phyloP scores from a whole-genome alignment of 1,140 invertebrate species.

The Drosophila kanapiae region DNA sequence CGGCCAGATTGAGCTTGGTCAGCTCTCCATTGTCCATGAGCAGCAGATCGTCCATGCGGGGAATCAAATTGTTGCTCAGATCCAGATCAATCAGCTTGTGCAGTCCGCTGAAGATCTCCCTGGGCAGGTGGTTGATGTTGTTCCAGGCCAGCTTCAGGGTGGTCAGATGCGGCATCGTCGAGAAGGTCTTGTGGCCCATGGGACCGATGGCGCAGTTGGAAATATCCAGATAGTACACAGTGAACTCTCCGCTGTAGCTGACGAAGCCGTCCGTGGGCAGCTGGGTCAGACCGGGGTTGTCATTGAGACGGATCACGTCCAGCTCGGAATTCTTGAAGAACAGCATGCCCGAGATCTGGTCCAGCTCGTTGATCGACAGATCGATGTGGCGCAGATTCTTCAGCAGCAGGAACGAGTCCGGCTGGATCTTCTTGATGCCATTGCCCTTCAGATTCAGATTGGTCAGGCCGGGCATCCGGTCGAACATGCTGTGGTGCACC shows the following conservation, averaged over 20 bases:
- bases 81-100: constrained; percentile 88
- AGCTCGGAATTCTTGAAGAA: constrained; percentile 89
- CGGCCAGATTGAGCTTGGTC: constrained; percentile 89
- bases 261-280: constrained; percentile 87
- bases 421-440: constrained; percentile 88
- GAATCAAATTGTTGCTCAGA: constrained; percentile 89
- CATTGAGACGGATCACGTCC: constrained; percentile 89
- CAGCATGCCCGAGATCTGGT: constrained; percentile 88
- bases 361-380: constrained; percentile 89
- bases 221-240: constrained; percentile 89
- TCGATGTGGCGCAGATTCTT: constrained; percentile 88
- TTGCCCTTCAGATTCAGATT: constrained; percentile 88
- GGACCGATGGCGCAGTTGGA: constrained; percentile 89
- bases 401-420: constrained; percentile 88
- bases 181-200: constrained; percentile 88
- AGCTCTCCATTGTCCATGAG: constrained; percentile 88
- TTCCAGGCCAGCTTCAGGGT: constrained; percentile 89
- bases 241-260: constrained; percentile 87
- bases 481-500: constrained; percentile 88
- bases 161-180: constrained; percentile 88
- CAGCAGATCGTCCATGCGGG: constrained; percentile 87
- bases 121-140: constrained; percentile 86
- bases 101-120: constrained; percentile 82
- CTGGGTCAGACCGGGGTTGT: constrained; percentile 88
- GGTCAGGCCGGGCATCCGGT: constrained; percentile 87